Evolutionary conservation across 2,113 vertebrate species (phyloP).

Genomic region (Epinephelus lanceolatus): DNA sequence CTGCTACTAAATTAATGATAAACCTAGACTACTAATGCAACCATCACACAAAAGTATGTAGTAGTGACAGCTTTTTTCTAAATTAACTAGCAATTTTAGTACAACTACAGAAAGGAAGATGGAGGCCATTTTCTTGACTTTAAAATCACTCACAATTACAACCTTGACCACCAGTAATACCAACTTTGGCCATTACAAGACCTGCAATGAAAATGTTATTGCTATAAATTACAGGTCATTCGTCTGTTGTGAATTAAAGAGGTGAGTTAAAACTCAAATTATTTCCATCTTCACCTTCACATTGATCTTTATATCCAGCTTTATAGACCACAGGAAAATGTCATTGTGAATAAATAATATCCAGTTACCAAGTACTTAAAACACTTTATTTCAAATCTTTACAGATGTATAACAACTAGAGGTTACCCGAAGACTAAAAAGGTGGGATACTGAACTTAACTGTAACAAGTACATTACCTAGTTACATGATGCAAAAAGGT

Average conservation of each 20-base stretch:
- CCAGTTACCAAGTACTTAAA: conserved; percentile 75
- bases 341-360: not conserved
- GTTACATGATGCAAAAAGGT: conserved; percentile 81
- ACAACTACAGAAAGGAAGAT: not conserved
- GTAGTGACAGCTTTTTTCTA: not conserved
- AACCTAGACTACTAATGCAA: not conserved
- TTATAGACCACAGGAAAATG: not conserved
- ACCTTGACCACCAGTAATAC: not conserved
- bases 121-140: not conserved
- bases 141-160: not conserved
- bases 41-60: too few species aligned
- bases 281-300: not conserved
- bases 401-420: conserved; percentile 85
- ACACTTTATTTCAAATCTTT: conserved; percentile 86
- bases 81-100: not conserved
- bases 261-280: not conserved
- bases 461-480: conserved; percentile 80
- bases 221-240: not conserved
- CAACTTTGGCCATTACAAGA: not conserved
- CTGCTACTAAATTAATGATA: not conserved
- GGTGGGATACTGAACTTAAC: conserved; percentile 73
- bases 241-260: not conserved
- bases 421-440: conserved; percentile 82
- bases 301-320: not conserved
- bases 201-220: not conserved